These are phyloP conservation scores for Plagodis pulveraria DNA, from an alignment of 2,888 invertebrate genomes.

Conservation along the genomic window DNA sequence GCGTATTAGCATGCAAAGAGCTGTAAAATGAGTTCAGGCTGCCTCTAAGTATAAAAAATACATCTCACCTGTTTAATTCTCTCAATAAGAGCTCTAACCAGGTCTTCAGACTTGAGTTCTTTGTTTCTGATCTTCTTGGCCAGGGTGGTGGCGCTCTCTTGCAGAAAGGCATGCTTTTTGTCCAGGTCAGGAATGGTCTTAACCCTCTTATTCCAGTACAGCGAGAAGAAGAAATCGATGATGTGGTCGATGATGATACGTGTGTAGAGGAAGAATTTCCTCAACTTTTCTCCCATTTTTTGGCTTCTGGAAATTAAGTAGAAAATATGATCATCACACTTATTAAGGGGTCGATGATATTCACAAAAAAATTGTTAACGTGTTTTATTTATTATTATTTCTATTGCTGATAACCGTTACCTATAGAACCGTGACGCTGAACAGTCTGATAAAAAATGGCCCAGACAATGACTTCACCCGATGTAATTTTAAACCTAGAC, in stretches of 20 bases:
- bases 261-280: conserved; percentile 49
- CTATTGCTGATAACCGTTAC: no score
- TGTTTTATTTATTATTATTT: no score
- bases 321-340: background rate
- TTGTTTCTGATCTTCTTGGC: conserved; percentile 87
- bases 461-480: no score
- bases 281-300: conserved; percentile 50
- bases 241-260: conserved; percentile 61
- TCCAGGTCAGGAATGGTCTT: conserved; percentile 63
- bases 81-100: conserved; percentile 90
- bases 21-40: no score
- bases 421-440: no score
- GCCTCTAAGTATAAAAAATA: no score
- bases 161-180: conserved; percentile 61
- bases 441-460: no score
- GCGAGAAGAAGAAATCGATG: conserved; percentile 70
- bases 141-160: conserved; percentile 87
- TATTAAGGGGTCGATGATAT: no score
- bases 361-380: no score
- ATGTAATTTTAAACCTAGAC: no score
- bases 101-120: conserved; percentile 88
- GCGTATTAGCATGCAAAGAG: no score
- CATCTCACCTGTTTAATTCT: conserved; percentile 88
- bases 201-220: conserved; percentile 71
- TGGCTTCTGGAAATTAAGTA: conserved; percentile 11